Conservation (phyloP, 1,140 invertebrate species). For the Pinna nobilis region DNA sequence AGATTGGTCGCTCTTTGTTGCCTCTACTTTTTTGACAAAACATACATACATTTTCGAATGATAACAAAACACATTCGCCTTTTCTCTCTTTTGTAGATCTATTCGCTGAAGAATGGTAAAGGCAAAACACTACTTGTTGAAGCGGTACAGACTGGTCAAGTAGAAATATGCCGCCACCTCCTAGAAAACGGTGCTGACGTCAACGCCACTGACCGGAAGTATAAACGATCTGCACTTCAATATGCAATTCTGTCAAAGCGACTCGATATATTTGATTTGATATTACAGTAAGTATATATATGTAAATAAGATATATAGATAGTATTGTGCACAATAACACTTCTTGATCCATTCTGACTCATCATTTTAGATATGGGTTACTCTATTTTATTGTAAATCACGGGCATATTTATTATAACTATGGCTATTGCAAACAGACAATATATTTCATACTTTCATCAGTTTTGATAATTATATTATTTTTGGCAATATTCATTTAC, state of each 20-base stretch:
- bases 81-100: slow-evolving; percentile 33
- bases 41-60: neutral
- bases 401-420: too few relatives aligned
- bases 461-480: too few relatives aligned
- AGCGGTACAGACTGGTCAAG: slow-evolving; percentile 34
- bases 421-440: too few relatives aligned
- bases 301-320: neutral
- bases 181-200: slow-evolving; percentile 38
- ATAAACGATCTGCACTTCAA: slow-evolving; percentile 36
- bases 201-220: slow-evolving; percentile 32
- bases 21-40: too few relatives aligned
- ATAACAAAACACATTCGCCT: neutral
- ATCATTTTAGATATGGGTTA: too few relatives aligned
- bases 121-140: slow-evolving; percentile 30
- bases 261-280: slow-evolving; percentile 40
- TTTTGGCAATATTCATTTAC: too few relatives aligned
- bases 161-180: slow-evolving; percentile 33
- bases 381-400: too few relatives aligned
- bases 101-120: slow-evolving; percentile 36
- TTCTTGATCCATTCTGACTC: too few relatives aligned
- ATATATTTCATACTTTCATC: too few relatives aligned
- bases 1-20: too few relatives aligned
- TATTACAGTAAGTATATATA: slow-evolving; percentile 36
- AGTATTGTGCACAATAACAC: too few relatives aligned
- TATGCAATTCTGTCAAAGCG: slow-evolving; percentile 37